Evolutionary conservation across 2,888 invertebrate species (phyloP), one percentile per base, ranked within the genome.

Genomic region (Oligia fasciuncula): DNA sequence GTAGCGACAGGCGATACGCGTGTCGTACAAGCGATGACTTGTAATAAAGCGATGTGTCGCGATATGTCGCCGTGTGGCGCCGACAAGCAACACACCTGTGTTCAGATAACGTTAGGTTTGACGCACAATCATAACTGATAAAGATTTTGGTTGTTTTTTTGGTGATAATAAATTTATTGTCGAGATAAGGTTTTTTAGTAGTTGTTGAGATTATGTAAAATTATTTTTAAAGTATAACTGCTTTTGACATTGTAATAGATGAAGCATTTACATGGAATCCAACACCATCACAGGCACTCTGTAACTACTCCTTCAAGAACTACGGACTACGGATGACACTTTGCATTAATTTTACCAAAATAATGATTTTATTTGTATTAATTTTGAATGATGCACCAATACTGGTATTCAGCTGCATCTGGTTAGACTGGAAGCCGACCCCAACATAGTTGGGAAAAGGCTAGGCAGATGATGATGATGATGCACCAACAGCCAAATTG

Each of bases 1-100:
- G 89, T 71, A 17, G 84, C 88, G 90, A 90, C 91, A 88, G 87
- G 85, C 88, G 87, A 90, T 86, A 88, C 87, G 87, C 88, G 84
- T 88, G 87, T 85, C 74, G 80, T 90, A 91, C 91, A 91, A 87
- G 90, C 88, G 82, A 88, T 88, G 87, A 86, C 65, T 77, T 43
- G 76, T 86, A 89, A 91, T 91, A 90, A 89, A 88, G 91, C 79
- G 91, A 91, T 90, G 90, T 86, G 80, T 84, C 87, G 88, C 87
- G 81, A 82, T 70, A 57, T 71, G 81, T 60, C 84, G 84, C 90
- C 87, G 88, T 86, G 89, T 91, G 91, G 86, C 79, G 81, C 71
- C 82, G 90, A 92, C 92, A 92, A 83, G 86, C 77, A 78, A 69
- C 77, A 88, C 92, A 92, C 92, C 92, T 92, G 91, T 84, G 77